Evolutionary conservation across 2,888 invertebrate genomes (phyloP).

Genomic region (Cyrtodaria siliqua): DNA sequence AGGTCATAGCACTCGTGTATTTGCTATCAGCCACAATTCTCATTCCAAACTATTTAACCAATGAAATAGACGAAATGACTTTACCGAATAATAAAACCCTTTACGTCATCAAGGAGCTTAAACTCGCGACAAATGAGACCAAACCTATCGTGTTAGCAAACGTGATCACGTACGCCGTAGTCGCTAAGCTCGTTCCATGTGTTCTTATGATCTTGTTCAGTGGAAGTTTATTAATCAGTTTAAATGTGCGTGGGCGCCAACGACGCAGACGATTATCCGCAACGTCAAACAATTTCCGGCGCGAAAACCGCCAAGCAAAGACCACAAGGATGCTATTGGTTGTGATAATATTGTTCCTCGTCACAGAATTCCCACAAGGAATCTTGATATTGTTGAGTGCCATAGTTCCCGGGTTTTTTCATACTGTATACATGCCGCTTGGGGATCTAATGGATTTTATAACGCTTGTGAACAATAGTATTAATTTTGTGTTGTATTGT

Average conservation of each 20-base stretch:
- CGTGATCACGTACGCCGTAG: slow-evolving; percentile 89
- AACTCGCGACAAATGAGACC: slow-evolving; percentile 73
- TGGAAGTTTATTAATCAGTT: slow-evolving; percentile 82
- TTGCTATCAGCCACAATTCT: slow-evolving; percentile 94
- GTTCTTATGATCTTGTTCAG: slow-evolving; percentile 91
- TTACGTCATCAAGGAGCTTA: slow-evolving; percentile 70
- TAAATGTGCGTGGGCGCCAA: slow-evolving; percentile 71
- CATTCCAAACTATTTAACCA: slow-evolving; percentile 93
- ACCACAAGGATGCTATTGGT: slow-evolving; percentile 96
- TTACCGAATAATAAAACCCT: slow-evolving; percentile 63
- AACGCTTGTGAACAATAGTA: slow-evolving; percentile 95
- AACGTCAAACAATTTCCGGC: slow-evolving; percentile 67
- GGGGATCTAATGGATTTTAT: slow-evolving; percentile 95
- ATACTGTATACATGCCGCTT: slow-evolving; percentile 87
- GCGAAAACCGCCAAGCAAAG: slow-evolving; percentile 87
- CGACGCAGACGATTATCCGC: slow-evolving; percentile 71
- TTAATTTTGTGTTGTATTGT: slow-evolving; percentile 97
- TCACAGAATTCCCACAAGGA: slow-evolving; percentile 96
- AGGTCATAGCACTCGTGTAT: slow-evolving; percentile 89
- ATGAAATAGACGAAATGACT: slow-evolving; percentile 88
- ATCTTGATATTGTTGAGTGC: slow-evolving; percentile 91
- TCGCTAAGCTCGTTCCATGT: slow-evolving; percentile 96
- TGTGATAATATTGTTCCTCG: slow-evolving; percentile 93
- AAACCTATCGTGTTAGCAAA: slow-evolving; percentile 72
- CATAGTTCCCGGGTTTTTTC: slow-evolving; percentile 90